phyloP scores from a whole-genome alignment of 2,797 vertebrate genomes.

The Alca torda region DNA sequence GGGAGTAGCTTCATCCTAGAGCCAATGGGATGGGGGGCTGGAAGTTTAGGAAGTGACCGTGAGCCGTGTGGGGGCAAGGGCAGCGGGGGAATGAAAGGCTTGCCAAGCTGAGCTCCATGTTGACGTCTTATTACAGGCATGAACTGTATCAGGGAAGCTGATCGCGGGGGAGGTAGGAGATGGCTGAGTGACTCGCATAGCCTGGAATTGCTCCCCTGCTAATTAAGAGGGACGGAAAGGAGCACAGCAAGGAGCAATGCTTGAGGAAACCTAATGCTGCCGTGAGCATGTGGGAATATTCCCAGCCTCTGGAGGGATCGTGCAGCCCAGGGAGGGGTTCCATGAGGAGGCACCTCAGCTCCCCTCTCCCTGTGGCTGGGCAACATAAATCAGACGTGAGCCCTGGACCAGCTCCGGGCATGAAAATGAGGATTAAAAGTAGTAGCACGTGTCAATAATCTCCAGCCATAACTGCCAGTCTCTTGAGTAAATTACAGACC shows the following conservation, averaged over 20 bases:
- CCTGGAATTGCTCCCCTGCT: conserved; percentile 15
- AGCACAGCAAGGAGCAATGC: not conserved
- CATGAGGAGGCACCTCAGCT: not conserved
- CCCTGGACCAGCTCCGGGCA: not conserved
- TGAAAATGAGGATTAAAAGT: not conserved
- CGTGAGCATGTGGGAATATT: not conserved
- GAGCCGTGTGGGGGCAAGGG: not conserved
- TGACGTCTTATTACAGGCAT: not conserved
- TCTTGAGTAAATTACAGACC: not conserved
- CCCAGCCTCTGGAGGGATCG: not conserved
- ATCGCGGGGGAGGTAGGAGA: not conserved
- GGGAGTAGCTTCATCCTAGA: not conserved
- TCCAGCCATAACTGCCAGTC: not conserved
- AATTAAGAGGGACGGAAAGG: conserved; percentile 1
- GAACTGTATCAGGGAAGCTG: conserved; percentile 21
- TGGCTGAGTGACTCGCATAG: not conserved
- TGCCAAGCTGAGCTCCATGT: not conserved
- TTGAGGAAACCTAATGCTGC: conserved; percentile 24
- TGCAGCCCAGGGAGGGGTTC: not conserved
- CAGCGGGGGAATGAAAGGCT: not conserved
- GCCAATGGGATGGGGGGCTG: not conserved
- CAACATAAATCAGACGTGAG: not conserved
- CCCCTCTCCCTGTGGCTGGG: not conserved
- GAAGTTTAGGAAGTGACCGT: not conserved
- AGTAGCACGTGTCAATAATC: not conserved